Base-by-base conservation (phyloP, 1,140 invertebrate genomes). In the Conopomorpha cramerella region DNA sequence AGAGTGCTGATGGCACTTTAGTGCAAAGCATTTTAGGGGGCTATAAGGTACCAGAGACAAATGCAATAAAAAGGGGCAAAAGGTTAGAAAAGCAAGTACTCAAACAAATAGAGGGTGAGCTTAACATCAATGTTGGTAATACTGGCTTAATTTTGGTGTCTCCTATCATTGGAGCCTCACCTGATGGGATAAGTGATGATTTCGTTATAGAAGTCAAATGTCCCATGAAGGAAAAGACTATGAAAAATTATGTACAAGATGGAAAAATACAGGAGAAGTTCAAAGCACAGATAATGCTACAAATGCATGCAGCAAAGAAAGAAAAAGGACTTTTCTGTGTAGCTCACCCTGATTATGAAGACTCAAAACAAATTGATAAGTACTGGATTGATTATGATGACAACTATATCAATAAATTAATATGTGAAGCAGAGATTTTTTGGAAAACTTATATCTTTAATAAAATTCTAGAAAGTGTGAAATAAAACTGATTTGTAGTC, bases 181-280 rank as follows among this genome's bases (percentile, higher is more conserved):
- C 64, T 11, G 63, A 70, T 53, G 67, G 39, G 8, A 38, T 58
- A 8, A 28, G 28, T n/a, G 30, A 49, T 14, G 38, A 51, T 23
- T 51, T 36, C 36, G 30, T 57, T 2, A 30, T 68, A 8, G 55
- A 67, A 54, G 33, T 70, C 2, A 70, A 68, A 50, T 65, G 53
- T 36, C 55, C 60, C 8, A 32, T 30, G 3, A 52, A 19, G 12
- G 19, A 46, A 36, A 36, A 45, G 35, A 36, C 37, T 12, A 3
- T 49, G 8, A 38, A 41, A 38, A 42, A 51, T 30, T 57, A 50
- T 42, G 15, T 45, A 30, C 19, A 11, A 10, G 32, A 49, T 35
- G 39, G 34, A 14, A 37, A 50, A 38, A 46, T 55, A 1, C 37
- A 8, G 23, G 13, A 27, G 12, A 54, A 58, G 39, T 55, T 36